These are phyloP conservation scores for Lasiurus borealis DNA, from an alignment of 2,113 vertebrate species.

Conservation along the genomic window DNA sequence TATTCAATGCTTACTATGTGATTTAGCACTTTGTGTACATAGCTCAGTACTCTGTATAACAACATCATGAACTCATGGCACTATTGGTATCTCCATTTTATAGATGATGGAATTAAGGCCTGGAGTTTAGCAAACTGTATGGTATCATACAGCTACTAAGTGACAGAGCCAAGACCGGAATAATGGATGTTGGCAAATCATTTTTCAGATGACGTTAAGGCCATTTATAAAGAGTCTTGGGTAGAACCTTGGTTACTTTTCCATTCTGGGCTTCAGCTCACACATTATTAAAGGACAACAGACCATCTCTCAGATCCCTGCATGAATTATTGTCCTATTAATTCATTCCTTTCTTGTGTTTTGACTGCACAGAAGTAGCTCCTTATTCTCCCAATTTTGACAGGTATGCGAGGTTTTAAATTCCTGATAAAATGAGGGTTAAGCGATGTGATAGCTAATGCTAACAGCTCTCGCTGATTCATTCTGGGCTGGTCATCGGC, in stretches of 20 bases:
- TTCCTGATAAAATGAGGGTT: neutral
- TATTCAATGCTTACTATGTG: neutral
- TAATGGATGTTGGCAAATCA: neutral
- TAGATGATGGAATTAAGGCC: neutral
- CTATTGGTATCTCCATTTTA: neutral
- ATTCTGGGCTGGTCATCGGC: conserved; percentile 70
- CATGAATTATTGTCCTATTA: neutral
- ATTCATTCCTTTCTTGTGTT: neutral
- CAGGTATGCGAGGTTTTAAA: neutral
- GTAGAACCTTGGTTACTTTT: neutral
- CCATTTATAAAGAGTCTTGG: neutral
- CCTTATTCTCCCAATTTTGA: neutral
- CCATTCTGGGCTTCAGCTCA: neutral
- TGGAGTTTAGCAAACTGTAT: neutral
- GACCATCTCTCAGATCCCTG: neutral
- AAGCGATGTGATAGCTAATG: neutral
- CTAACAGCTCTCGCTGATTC: conserved; percentile 73
- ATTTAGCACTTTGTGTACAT: neutral
- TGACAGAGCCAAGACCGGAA: neutral
- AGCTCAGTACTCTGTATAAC: neutral
- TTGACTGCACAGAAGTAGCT: neutral
- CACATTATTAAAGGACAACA: neutral
- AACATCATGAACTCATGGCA: neutral
- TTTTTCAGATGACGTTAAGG: neutral
- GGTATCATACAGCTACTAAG: neutral